Base-by-base conservation (phyloP, 2,113 vertebrate species). In the Lasiurus cinereus region DNA sequence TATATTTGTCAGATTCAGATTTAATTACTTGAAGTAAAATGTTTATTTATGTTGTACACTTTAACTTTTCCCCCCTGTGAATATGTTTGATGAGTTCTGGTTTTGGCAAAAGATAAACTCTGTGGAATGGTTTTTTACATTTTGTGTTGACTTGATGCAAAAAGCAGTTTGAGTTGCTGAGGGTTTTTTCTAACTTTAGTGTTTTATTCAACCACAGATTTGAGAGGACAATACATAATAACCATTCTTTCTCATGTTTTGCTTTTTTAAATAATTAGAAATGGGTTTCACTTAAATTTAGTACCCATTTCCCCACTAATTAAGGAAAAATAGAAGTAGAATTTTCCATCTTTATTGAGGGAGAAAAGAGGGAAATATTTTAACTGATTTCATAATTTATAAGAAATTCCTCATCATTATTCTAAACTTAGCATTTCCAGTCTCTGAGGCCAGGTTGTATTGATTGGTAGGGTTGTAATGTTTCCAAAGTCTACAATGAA, bases 1-100 rank as follows among this genome's bases (percentile, higher is more conserved):
- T 64, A 18, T 72, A 3, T 90, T 93, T 93, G 70, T 91, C 43
- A 88, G 33, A 77, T 82, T 91, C 43, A 87, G 33, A 73, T 82
- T 79, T 84, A 84, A 56, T 88, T 88, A 36, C 36, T 27, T 59
- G 48, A 73, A n/a, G 15, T 90, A 54, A 66, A 79, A 8, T 88
- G 24, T 64, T 90, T 88, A 15, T 54, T 90, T 46, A 73, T 91
- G 19, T 16, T 72, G 0, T 31, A 13, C 59, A 16, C 48, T 67
- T 94, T 83, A 3, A 27, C 36, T 56, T 88, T 43, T 21, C 29
- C 22, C 29, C 3, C 3, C 31, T 43, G 5, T 67, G 69, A 80
- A 59, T 90, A 29, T 36, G 5, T 74, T 52, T 79, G 36, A 43
- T 36, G 67, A 76, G n/a, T 91, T 91, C 15, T 48, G 50, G 14